Evolutionary conservation across 2,888 invertebrate genomes (phyloP).

Genomic region (Microdon myrmicae): DNA sequence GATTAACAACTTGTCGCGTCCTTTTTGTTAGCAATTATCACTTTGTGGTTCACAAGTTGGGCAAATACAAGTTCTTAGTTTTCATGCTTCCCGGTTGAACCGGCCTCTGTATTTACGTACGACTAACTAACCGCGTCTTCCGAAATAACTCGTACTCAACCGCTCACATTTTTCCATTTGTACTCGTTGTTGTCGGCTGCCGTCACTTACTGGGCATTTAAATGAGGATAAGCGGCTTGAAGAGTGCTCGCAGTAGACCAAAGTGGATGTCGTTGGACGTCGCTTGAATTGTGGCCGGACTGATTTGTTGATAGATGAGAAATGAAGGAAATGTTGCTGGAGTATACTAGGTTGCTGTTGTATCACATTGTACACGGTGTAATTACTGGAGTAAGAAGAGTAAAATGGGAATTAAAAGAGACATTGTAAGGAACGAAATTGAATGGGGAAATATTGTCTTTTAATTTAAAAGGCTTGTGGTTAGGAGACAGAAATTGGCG

Average conservation of each 20-base stretch:
- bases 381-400: too few species aligned
- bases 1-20: too few species aligned
- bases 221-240: constrained; percentile 37
- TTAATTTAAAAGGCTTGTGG: too few species aligned
- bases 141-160: constrained; percentile 31
- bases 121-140: constrained; percentile 39
- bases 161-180: constrained; percentile 51
- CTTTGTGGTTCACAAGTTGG: constrained; percentile 15
- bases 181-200: constrained; percentile 47
- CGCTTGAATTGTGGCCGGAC: constrained; percentile 17
- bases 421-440: too few species aligned
- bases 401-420: too few species aligned
- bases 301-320: constrained; percentile 37
- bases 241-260: constrained; percentile 33
- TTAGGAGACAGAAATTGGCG: too few species aligned
- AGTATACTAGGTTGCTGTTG: constrained; percentile 47
- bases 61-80: constrained; percentile 13
- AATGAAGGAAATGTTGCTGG: constrained; percentile 50
- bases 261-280: constrained; percentile 8
- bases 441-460: too few species aligned
- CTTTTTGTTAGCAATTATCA: neutral
- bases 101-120: constrained; percentile 29
- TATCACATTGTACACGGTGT: constrained; percentile 51
- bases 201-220: constrained; percentile 43
- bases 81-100: constrained; percentile 39